Evolutionary conservation across 2,888 invertebrate genomes (phyloP).

Genomic region (Cryptocheilus praepositus): DNA sequence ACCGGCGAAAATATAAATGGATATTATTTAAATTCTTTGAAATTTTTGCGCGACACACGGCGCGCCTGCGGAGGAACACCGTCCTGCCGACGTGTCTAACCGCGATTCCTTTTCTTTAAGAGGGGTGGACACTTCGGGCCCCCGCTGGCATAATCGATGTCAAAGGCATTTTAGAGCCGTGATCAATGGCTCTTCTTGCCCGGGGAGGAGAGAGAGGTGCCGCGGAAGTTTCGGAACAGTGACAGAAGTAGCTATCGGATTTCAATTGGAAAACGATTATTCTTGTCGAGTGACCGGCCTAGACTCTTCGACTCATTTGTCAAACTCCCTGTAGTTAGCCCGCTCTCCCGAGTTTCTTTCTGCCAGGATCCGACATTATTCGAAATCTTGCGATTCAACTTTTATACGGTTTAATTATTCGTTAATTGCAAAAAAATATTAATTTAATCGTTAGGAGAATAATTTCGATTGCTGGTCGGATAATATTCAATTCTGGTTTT

Average conservation of each 20-base stretch:
- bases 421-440: no score
- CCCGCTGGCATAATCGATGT: conserved; percentile 60
- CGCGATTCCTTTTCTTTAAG: background rate
- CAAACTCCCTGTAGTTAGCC: conserved; percentile 25
- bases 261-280: conserved; percentile 74
- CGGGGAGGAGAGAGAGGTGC: conserved; percentile 24
- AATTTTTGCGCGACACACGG: conserved; percentile 34
- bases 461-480: no score
- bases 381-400: no score
- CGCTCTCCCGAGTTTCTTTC: no score
- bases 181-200: conserved; percentile 59
- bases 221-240: conserved; percentile 32
- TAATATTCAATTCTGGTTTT: no score
- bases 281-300: conserved; percentile 68
- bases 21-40: conserved; percentile 66
- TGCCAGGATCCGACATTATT: no score
- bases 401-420: no score
- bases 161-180: conserved; percentile 66
- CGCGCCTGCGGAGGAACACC: conserved; percentile 10
- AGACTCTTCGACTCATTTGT: conserved; percentile 55
- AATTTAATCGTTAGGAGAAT: no score
- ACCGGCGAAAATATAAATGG: conserved; percentile 49
- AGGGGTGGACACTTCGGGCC: background rate
- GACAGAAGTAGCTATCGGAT: conserved; percentile 60
- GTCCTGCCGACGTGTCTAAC: conserved; percentile 31